Base-by-base conservation (phyloP, 2,888 invertebrate species). In the Flexamia atlantica region DNA sequence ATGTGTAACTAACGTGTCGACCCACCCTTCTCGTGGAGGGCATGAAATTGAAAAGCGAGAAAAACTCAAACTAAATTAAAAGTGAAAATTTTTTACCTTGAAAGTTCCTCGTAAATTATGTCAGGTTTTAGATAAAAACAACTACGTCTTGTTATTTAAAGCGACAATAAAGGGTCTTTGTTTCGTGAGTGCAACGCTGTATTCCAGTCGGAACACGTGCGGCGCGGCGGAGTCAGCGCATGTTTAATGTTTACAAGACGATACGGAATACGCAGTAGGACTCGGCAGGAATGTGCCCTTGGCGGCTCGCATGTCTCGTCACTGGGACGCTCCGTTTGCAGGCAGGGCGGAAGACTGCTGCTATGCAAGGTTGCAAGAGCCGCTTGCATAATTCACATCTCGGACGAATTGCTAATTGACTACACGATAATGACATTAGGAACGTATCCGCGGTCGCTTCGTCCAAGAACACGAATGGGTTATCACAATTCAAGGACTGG, bases 371-470 rank as follows among this genome's bases (percentile, higher is more conserved):
- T 53, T 23, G 23, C 2, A 7, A 5, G 53, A 46, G 12, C 53
- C 20, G 53, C 64, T 64, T 64, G 64, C 64, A 64, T 64, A 64
- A 64, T 64, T 64, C 64, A 64, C n/a, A 5, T 64, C 14, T 3
- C 1, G 30, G 12, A 57, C 57, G 3, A 25, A 28, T 28, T 28
- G 28, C 28, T 30, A 7, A 64, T 64, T 17, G 14, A 28, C 30
- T 64, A 64, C 64, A 64, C 30, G 64, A 12, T 14, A 5, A 10
- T 20, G 23, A 12, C 23, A 57, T 5, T 57, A 23, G 20, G 46
- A 53, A 53, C 23, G 2, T 20, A 20, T 5, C 17, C 14, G 46
- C 46, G 46, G 46, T 46, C 7, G 46, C 46, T 2, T 53, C 23
- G 53, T 2, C 12, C 46, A 46, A 46, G 36, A 4, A 36, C 36